phyloP scores from a whole-genome alignment of 2,888 invertebrate species.

The Drosophila austrosaltans region DNA sequence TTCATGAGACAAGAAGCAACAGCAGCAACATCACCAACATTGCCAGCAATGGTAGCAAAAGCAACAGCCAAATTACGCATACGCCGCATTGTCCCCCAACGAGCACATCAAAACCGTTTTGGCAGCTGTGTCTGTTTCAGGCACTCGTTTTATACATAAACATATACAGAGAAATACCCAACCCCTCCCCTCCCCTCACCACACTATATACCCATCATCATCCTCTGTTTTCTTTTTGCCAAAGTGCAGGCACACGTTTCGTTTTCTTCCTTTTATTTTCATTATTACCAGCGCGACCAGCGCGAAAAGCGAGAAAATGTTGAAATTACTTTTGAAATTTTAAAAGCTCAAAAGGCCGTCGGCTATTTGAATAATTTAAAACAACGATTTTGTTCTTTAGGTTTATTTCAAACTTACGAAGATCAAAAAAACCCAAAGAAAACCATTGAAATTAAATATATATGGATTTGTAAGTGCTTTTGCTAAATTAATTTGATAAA shows the following conservation, averaged over 20 bases:
- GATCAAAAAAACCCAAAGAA: not conserved
- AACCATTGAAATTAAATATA: not conserved
- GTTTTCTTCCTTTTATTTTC: conserved; percentile 38
- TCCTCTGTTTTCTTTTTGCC: conserved; percentile 19
- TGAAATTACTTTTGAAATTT: conserved; percentile 69
- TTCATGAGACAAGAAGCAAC: conserved; percentile 49
- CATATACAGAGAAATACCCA: conserved; percentile 2
- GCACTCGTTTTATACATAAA: conserved; percentile 14
- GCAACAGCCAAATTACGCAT: conserved; percentile 61
- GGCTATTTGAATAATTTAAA: conserved; percentile 45
- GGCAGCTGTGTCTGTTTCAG: conserved; percentile 11
- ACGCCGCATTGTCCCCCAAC: conserved; percentile 55
- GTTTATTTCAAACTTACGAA: not conserved
- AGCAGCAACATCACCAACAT: not conserved
- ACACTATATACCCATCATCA: no score
- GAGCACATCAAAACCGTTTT: conserved; percentile 45
- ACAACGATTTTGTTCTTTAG: conserved; percentile 6
- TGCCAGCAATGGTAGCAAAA: conserved; percentile 25
- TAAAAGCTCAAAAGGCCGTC: conserved; percentile 39
- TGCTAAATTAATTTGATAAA: not conserved
- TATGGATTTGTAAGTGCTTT: not conserved
- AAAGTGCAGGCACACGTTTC: conserved; percentile 42
- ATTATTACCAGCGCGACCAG: conserved; percentile 36
- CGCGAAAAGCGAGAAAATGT: conserved; percentile 49
- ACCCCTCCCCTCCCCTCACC: not conserved